A percentile compares a stretch with the other conserved stretches of the same genome.
These are phyloP conservation scores for Halichoerus grypus DNA, from an alignment of 2,113 vertebrate species.

Conservation along the genomic window DNA sequence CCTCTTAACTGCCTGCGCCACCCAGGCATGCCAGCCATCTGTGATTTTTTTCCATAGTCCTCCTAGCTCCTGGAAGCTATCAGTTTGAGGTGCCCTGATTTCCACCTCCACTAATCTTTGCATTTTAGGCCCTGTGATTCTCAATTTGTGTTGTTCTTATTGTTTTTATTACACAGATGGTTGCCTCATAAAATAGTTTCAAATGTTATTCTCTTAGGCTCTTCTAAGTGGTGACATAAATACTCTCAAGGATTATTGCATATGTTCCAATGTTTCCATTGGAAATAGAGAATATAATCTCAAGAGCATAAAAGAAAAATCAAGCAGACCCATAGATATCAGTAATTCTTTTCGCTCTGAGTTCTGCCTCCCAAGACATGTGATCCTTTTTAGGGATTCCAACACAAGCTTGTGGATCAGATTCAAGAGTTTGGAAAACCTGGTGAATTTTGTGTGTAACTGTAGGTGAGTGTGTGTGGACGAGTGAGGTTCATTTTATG, in stretches of 20 bases:
- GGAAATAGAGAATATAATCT: not conserved
- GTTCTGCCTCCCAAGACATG: not conserved
- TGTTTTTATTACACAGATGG: not conserved
- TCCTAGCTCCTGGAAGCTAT: not conserved
- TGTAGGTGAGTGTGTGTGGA: not conserved
- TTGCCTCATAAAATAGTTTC: not conserved
- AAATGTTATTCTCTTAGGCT: not conserved
- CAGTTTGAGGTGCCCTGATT: not conserved
- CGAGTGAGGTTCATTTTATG: not conserved
- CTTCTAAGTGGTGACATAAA: not conserved
- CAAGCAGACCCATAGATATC: not conserved
- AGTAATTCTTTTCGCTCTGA: not conserved
- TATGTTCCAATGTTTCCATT: not conserved
- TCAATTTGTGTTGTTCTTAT: not conserved
- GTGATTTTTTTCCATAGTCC: not conserved
- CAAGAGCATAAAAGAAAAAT: not conserved
- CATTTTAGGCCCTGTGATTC: not conserved
- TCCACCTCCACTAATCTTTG: not conserved
- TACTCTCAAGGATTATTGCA: not conserved
- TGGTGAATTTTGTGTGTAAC: not conserved
- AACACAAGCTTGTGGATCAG: not conserved
- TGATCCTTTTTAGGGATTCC: not conserved
- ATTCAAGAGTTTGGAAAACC: not conserved
- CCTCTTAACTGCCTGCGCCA: not conserved
- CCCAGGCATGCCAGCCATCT: not conserved